Base-by-base conservation (phyloP, 1,140 invertebrate species). In the Anagrus nilaparvatae region DNA sequence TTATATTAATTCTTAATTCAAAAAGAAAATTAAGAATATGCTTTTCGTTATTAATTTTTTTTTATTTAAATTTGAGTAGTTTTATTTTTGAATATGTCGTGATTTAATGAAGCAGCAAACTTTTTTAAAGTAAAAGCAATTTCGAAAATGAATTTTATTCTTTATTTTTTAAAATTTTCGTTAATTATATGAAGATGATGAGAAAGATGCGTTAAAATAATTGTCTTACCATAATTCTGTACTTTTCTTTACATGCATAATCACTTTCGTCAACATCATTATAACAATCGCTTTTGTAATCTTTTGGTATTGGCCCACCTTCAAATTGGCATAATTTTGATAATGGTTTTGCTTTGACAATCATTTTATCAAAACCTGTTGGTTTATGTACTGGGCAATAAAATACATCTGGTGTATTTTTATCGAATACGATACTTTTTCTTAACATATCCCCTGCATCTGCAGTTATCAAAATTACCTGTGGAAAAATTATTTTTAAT, bases 241-340 rank as follows among this genome's bases (percentile, higher is more conserved):
- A 77, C 60, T 87, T 87, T 59, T 87, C 84, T 59, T 84, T 83
- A 64, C 84, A 87, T 10, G 82, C 84, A 54, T 79, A 87, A 37
- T 82, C 79, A 12, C 77, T 77, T 62, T 87, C 84, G 55, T 87
- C 84, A 8, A 86, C 76, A 58, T 87, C 81, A 56, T 83, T 78
- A 61, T 84, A 87, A 53, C 84, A 87, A 55, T 87, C 84, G 24
- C 79, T 80, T 58, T 82, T 82, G 65, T 85, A 84, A 52, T 84
- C 78, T 42, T 75, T 72, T 0, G 84, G 83, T 38, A 84, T 62
- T 16, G 73, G 68, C 40, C 72, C 72, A 10, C 82, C 83, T 53
- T 81, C 78, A 52, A 77, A 82, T 65, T 88, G 82, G 51, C 84
- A 88, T 2, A 88, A 66, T 58, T 78, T 82, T 17, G 74, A 75